Conservation (phyloP, 2,113 vertebrate species). For the Casuarius casuarius region DNA sequence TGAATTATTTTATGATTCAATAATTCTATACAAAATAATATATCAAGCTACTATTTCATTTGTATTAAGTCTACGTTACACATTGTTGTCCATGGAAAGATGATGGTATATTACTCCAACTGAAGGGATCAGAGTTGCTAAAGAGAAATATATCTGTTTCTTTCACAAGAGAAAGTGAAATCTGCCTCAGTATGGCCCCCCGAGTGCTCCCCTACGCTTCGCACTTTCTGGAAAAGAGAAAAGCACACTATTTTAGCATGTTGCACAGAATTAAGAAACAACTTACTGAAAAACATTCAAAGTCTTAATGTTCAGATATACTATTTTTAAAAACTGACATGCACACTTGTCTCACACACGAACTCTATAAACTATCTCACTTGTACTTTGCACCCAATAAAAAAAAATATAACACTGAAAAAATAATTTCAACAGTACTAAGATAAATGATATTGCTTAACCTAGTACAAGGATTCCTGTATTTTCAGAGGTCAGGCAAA, state of each 20-base stretch:
- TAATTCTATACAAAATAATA: not conserved
- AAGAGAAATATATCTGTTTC: not conserved
- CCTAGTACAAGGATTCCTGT: not conserved
- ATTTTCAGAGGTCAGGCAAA: not conserved
- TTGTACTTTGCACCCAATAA: slow-evolving; percentile 9
- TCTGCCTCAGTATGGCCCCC: not conserved
- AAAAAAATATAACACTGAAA: not conserved
- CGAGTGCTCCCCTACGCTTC: not conserved
- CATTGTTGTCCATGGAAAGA: not conserved
- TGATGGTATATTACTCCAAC: not conserved
- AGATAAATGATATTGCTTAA: not conserved
- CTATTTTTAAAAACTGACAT: not conserved
- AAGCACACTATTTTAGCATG: accelerated
- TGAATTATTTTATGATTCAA: not conserved
- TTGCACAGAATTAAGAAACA: not conserved
- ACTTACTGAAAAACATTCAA: not conserved
- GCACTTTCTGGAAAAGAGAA: not conserved
- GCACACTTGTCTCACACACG: no score
- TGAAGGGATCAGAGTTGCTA: not conserved
- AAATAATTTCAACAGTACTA: not conserved
- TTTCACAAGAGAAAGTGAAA: not conserved
- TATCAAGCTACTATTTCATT: not conserved
- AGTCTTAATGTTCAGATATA: accelerated
- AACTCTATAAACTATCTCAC: not conserved
- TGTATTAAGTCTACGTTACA: not conserved